phyloP scores from a whole-genome alignment of 2,113 vertebrate species.

The Cygnus buccinator region DNA sequence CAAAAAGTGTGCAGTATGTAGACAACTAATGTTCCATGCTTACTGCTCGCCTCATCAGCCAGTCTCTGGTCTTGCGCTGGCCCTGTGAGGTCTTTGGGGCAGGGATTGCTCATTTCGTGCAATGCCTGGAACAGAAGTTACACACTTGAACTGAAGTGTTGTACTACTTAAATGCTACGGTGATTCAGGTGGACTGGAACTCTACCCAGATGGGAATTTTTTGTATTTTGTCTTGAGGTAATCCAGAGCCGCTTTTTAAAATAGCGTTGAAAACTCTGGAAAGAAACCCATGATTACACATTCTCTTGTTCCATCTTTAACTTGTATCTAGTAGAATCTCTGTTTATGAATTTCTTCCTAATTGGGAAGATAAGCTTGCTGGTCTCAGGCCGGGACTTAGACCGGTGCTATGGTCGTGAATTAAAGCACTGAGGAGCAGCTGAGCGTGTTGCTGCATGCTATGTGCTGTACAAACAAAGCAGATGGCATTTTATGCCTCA shows the following conservation, averaged over 20 bases:
- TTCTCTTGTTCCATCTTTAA: neutral
- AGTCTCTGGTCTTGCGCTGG: accelerated
- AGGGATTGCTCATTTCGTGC: neutral
- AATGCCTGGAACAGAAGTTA: no score
- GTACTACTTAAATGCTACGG: neutral
- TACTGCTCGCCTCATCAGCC: accelerated
- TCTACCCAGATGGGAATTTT: neutral
- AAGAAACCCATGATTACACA: neutral
- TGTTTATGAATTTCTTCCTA: neutral
- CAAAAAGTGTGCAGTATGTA: neutral
- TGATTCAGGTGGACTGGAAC: neutral
- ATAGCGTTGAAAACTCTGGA: neutral
- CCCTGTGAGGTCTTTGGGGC: neutral
- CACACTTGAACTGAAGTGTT: accelerated
- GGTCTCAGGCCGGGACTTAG: neutral
- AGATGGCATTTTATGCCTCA: neutral
- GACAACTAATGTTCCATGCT: accelerated
- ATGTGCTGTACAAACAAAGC: neutral
- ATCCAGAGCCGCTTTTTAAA: neutral
- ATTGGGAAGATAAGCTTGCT: neutral
- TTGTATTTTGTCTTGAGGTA: neutral
- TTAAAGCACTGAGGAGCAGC: accelerated
- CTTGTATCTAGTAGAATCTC: neutral
- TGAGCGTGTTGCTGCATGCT: neutral
- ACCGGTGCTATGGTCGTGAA: accelerated